Evolutionary conservation across 1,140 invertebrate species (phyloP), one percentile per base, ranked within the genome.

Genomic region (Zaprionus ghesquierei): DNA sequence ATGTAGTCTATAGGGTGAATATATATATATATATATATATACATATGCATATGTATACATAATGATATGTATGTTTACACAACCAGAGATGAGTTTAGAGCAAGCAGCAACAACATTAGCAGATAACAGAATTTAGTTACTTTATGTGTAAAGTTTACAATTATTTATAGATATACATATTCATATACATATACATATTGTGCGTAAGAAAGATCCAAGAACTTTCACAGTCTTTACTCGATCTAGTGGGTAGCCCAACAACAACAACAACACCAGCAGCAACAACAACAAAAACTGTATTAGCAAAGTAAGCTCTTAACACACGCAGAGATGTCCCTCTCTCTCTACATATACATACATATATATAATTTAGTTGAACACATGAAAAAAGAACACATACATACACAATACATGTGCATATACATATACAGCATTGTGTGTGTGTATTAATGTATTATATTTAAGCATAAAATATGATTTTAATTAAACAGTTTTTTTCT

Each of bases 281-380:
- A n/a, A n/a, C n/a, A n/a, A n/a, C n/a, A n/a, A n/a, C n/a, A 56
- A 55, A 53, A 64, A 70, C 54, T 71, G 69, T 71, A 71, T 66
- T 71, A 71, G 69, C 27, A 23, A 66, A 56, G 62, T 59, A 71
- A 66, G 54, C 33, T 15, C n/a, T 9, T 18, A 33, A 38, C 27
- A 46, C 29, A 55, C n/a, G 31, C 22, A 25, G 31, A 41, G 35
- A 41, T 41, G n/a, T 18, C n/a, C 35, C n/a, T 38, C n/a, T 6
- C 35, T 41, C 35, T 15, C n/a, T 41, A 41, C 15, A 41, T 38
- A 55, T 46, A 27, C 27, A 51, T 23, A 62, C 5, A 62, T 51
- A 62, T 18, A n/a, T 58, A 29, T 49, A 29, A 20, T 38, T 41
- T 58, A 58, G 35, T 22, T 44, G 13, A 23, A n/a, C 10, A 49